These are phyloP conservation scores for Neuroscelio doddi DNA, from an alignment of 2,888 invertebrate genomes.

Conservation along the genomic window DNA sequence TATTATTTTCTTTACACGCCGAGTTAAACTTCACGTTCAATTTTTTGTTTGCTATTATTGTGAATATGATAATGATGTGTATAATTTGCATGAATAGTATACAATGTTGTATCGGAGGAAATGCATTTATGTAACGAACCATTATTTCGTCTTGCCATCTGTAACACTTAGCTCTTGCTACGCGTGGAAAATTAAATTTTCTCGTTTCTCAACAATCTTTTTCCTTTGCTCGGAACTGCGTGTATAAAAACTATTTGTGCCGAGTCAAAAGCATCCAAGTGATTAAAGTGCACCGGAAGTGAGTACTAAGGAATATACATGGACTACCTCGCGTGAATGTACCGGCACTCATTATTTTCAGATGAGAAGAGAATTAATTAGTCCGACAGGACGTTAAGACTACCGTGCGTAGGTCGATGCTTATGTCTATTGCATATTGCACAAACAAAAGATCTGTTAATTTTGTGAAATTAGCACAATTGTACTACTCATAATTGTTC, in stretches of 20 bases:
- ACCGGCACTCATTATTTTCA: constrained; percentile 41
- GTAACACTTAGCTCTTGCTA: constrained; percentile 34
- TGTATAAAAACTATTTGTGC: constrained; percentile 44
- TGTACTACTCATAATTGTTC: too few species aligned
- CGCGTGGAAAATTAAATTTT: constrained; percentile 36
- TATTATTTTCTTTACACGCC: too few species aligned
- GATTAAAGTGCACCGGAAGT: constrained; percentile 48
- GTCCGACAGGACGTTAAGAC: constrained; percentile 27
- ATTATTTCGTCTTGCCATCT: constrained; percentile 33
- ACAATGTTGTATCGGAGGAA: too few species aligned
- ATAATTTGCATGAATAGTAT: too few species aligned
- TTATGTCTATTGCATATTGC: background rate
- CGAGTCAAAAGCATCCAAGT: constrained; percentile 46
- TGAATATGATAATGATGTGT: too few species aligned
- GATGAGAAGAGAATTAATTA: constrained; percentile 54
- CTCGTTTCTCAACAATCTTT: constrained; percentile 29
- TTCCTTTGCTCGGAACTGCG: constrained; percentile 43
- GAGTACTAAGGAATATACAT: constrained; percentile 44
- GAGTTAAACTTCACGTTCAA: too few species aligned
- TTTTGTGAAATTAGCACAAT: background rate
- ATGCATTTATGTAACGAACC: constrained; percentile 3
- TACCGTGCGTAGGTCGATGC: background rate
- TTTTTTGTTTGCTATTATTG: too few species aligned
- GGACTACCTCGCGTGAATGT: constrained; percentile 39
- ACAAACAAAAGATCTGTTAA: background rate